phyloP scores from a whole-genome alignment of 2,888 invertebrate genomes.

The Ochropacha duplaris region DNA sequence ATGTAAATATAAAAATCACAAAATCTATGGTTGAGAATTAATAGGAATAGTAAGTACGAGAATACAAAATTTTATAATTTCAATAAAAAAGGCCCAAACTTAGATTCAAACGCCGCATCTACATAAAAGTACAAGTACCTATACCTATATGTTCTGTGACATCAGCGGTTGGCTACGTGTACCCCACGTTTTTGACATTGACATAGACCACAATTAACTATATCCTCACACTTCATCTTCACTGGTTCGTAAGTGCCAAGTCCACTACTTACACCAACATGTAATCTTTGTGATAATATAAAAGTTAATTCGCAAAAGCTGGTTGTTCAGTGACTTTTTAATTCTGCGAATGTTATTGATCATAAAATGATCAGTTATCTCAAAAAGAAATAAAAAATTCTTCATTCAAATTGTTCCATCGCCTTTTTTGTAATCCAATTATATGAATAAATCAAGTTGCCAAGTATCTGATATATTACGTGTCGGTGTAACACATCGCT shows the following conservation, averaged over 20 bases:
- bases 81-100: not conserved
- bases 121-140: no score
- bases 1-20: no score
- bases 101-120: not conserved
- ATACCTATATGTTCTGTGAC: constrained; percentile 12
- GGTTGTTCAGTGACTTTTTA: not conserved
- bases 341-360: no score
- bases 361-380: not conserved
- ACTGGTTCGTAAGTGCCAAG: constrained; percentile 31
- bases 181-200: constrained; percentile 44
- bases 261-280: constrained; percentile 24
- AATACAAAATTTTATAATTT: no score
- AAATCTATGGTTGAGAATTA: no score
- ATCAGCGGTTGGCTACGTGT: constrained; percentile 4
- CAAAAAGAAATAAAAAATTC: not conserved
- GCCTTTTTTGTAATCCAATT: not conserved
- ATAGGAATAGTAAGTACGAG: no score
- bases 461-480: constrained; percentile 26
- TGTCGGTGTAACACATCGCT: constrained; percentile 48
- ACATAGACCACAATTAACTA: constrained; percentile 58
- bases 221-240: constrained; percentile 44
- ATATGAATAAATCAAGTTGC: not conserved
- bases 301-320: not conserved
- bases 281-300: no score
- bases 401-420: not conserved